Conservation (phyloP, 2,888 invertebrate species). For the Brachypalpus laphriformis region DNA sequence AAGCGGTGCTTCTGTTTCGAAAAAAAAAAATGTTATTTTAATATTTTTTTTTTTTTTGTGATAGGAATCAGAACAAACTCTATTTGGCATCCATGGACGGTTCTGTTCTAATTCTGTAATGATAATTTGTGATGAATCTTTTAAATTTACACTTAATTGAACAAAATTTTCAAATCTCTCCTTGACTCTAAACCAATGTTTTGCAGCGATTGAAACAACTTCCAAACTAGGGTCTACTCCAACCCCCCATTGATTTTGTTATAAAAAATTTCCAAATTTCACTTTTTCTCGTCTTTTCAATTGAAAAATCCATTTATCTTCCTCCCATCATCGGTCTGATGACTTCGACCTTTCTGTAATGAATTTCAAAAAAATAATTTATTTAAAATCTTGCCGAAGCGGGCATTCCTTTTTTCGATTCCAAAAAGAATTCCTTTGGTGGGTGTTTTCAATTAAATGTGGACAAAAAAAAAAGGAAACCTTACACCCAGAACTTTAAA, state of each 20-base stretch:
- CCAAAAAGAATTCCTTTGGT: neutral
- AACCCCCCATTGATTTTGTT: neutral
- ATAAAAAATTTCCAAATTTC: neutral
- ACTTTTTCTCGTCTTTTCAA: neutral
- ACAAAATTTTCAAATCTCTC: too few species aligned
- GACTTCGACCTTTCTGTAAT: conserved; percentile 29
- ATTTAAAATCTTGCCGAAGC: neutral
- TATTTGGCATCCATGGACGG: too few species aligned
- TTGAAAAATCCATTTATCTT: conserved; percentile 29
- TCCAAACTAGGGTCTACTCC: neutral
- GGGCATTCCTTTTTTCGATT: neutral
- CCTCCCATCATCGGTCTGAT: conserved; percentile 5
- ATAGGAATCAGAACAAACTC: too few species aligned
- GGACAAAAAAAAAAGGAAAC: neutral
- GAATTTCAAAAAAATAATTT: conserved; percentile 17
- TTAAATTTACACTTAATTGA: too few species aligned
- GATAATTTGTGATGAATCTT: too few species aligned
- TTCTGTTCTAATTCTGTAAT: too few species aligned
- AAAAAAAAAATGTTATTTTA: too few species aligned
- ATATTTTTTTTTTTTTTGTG: too few species aligned
- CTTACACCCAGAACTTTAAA: neutral
- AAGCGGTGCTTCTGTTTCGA: too few species aligned
- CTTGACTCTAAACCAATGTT: too few species aligned
- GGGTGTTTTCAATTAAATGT: neutral
- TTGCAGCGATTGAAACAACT: too few species aligned